phyloP scores from a whole-genome alignment of 2,888 invertebrate species.

The Endomychus coccineus region DNA sequence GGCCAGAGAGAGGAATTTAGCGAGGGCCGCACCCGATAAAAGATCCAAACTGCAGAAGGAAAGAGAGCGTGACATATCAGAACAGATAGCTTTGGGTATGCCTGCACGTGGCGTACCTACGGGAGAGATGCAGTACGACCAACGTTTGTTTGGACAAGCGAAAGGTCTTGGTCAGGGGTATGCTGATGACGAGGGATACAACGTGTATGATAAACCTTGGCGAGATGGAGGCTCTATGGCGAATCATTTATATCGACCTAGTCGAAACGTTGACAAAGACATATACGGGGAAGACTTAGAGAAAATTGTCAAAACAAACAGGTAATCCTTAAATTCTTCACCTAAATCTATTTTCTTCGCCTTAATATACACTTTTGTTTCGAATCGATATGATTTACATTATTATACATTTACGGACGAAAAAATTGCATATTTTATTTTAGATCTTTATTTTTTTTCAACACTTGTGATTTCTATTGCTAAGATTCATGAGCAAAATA shows the following conservation, averaged over 20 bases:
- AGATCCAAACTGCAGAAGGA: constrained; percentile 80
- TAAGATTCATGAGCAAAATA: too few relatives aligned
- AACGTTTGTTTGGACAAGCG: constrained; percentile 87
- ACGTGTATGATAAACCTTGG: constrained; percentile 98
- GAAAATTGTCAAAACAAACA: constrained; percentile 76
- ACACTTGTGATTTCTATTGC: too few relatives aligned
- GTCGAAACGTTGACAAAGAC: constrained; percentile 82
- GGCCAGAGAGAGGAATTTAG: constrained; percentile 86
- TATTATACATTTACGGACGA: too few relatives aligned
- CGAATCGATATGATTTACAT: too few relatives aligned
- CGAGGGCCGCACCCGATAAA: constrained; percentile 91
- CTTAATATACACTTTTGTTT: too few relatives aligned
- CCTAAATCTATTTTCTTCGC: too few relatives aligned
- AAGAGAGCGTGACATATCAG: constrained; percentile 94
- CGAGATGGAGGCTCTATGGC: constrained; percentile 79
- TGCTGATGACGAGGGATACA: constrained; percentile 95
- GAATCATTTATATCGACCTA: constrained; percentile 83
- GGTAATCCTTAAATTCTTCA: too few relatives aligned
- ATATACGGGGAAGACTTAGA: constrained; percentile 87
- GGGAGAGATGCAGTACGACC: constrained; percentile 87
- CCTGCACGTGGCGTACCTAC: constrained; percentile 69
- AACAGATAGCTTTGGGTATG: constrained; percentile 95
- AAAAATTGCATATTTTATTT: too few relatives aligned
- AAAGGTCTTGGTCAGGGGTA: constrained; percentile 86
- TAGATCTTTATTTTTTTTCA: too few relatives aligned